Evolutionary conservation across 2,888 invertebrate species (phyloP).

Genomic region (Ochlodes sylvanus): DNA sequence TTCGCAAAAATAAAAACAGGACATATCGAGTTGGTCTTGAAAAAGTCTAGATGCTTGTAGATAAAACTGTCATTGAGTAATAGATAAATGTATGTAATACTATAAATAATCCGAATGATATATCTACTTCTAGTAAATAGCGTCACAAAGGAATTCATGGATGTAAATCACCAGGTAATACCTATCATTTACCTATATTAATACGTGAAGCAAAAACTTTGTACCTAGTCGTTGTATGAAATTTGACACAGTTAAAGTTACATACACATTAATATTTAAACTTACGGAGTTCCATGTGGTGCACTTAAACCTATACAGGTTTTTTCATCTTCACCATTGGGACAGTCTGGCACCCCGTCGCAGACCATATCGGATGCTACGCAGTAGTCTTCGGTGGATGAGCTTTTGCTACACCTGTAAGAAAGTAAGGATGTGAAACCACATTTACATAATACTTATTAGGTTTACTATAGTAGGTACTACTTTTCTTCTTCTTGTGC

Average conservation of each 20-base stretch:
- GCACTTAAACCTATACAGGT: slow-evolving; percentile 83
- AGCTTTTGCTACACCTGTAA: slow-evolving; percentile 63
- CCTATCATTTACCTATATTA: no score
- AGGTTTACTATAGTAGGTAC: no score
- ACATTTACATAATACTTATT: no score
- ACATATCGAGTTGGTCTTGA: background rate
- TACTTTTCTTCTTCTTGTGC: no score
- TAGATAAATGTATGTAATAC: background rate
- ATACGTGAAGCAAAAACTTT: no score
- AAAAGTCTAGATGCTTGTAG: background rate
- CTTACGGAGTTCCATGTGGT: slow-evolving; percentile 68
- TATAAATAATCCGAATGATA: no score
- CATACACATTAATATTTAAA: no score
- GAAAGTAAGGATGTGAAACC: slow-evolving; percentile 44
- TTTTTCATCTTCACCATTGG: slow-evolving; percentile 89
- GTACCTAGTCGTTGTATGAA: no score
- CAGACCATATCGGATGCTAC: slow-evolving; percentile 91
- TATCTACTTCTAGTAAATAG: no score
- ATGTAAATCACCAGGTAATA: no score
- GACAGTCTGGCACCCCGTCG: slow-evolving; percentile 90
- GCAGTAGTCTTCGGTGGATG: slow-evolving; percentile 76
- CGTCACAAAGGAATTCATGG: no score
- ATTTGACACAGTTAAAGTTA: no score
- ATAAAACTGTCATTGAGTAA: background rate
- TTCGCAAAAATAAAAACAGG: background rate